Percentiles rank a stretch among this genome's conserved stretches.
Evolutionary conservation across 1,140 invertebrate species (phyloP).

Genomic region (Dendroctonus valens): DNA sequence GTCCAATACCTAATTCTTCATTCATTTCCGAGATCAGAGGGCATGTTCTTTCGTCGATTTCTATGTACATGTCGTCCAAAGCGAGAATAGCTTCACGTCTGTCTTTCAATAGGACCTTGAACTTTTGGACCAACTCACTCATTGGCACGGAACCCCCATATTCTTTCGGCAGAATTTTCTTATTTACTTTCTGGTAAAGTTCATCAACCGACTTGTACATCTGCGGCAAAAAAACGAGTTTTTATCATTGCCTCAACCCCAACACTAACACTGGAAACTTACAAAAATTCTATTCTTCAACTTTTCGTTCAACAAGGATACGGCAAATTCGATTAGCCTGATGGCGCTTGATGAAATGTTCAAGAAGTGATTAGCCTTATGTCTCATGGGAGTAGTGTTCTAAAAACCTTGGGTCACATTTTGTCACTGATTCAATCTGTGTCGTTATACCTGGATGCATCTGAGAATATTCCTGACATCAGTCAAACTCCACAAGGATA

Average conservation of each 20-base stretch:
- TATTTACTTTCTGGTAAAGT: slow-evolving; percentile 66
- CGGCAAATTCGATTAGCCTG: slow-evolving; percentile 75
- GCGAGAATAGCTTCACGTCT: slow-evolving; percentile 66
- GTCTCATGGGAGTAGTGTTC: slow-evolving; percentile 84
- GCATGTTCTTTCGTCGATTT: slow-evolving; percentile 62
- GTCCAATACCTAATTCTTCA: slow-evolving; percentile 64
- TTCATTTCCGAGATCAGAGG: slow-evolving; percentile 63
- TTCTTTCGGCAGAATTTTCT: slow-evolving; percentile 77
- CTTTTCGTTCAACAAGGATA: slow-evolving; percentile 78
- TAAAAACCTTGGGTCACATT: slow-evolving; percentile 46
- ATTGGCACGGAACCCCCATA: slow-evolving; percentile 79
- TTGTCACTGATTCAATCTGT: background rate
- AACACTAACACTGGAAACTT: slow-evolving; percentile 45
- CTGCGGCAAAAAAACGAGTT: slow-evolving; percentile 51
- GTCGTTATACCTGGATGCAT: slow-evolving; percentile 66
- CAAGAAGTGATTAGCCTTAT: slow-evolving; percentile 81
- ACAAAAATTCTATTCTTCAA: slow-evolving; percentile 72
- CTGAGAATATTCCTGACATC: slow-evolving; percentile 75
- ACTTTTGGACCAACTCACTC: slow-evolving; percentile 73
- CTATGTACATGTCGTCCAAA: slow-evolving; percentile 77
- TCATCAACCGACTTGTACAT: slow-evolving; percentile 71
- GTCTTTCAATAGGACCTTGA: slow-evolving; percentile 65
- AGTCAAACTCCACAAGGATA: slow-evolving; percentile 76
- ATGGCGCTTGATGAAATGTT: slow-evolving; percentile 76
- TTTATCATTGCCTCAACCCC: background rate